Evolutionary conservation across 2,113 vertebrate species (phyloP).

Genomic region (Eublepharis macularius): DNA sequence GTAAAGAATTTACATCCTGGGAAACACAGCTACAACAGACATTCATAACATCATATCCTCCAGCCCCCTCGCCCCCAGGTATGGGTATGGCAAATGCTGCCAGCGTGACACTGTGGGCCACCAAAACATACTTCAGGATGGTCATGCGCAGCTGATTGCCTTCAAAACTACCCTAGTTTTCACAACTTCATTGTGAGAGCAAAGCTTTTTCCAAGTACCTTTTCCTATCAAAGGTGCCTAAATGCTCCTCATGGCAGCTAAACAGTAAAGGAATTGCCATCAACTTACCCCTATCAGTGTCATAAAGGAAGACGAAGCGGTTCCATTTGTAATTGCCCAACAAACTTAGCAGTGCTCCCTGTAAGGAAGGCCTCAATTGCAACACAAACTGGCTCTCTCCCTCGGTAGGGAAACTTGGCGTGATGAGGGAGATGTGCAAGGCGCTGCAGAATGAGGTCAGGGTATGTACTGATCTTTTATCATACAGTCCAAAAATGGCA

Average conservation of each 20-base stretch:
- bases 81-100: no score
- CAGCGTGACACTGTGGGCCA: background rate
- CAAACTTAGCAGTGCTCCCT: constrained; percentile 91
- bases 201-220: background rate
- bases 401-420: constrained; percentile 94
- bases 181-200: constrained; percentile 1
- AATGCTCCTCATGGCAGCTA: background rate
- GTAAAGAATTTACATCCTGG: no score
- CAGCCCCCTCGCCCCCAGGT: no score
- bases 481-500: constrained; percentile 98
- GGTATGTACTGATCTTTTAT: constrained; percentile 97
- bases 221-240: background rate
- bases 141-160: background rate
- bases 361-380: constrained; percentile 92
- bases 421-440: constrained; percentile 97
- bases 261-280: background rate
- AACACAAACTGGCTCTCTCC: constrained; percentile 96
- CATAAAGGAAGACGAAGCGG: constrained; percentile 95
- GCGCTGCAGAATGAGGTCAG: constrained; percentile 99
- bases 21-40: no score
- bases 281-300: constrained; percentile 92
- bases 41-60: no score
- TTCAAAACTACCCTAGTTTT: background rate
- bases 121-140: background rate
- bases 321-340: constrained; percentile 97